Base-by-base conservation (phyloP, 2,113 vertebrate species). In the Sterna hirundo region DNA sequence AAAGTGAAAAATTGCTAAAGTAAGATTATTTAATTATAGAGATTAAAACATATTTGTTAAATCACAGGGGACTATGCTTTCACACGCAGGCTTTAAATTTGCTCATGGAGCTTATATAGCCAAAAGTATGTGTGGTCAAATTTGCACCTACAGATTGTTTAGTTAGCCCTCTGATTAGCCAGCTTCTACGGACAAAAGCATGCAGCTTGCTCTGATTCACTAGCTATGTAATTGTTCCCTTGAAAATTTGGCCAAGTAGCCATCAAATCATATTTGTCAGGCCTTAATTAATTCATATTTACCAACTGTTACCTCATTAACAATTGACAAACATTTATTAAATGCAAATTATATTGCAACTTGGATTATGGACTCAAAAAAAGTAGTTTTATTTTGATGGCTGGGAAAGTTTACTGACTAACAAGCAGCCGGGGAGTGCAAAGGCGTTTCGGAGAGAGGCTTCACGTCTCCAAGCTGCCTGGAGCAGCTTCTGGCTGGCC, bases 231-330 rank as follows among this genome's bases (percentile, higher is more conserved):
- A 94, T 83, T 82, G 49, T 51, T 90, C 68, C 85, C 64, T 58
- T 78, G 75, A 86, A 89, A 85, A 79, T 77, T 23, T 91, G 74
- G 58, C 86, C 97, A 94, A 95, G 74, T 79, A 93, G 23, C 54
- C 70, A 94, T 95, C 86, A 91, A 88, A 89, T 85, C 36, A 8
- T 89, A 94, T 92, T 94, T 95, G 23, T 91, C 78, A 89, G 79
- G 46, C n/a, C 54, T 76, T 94, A 94, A 94, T 95, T 95, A 95
- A 95, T 92, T 93, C 51, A 91, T 94, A 85, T 91, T 87, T 87
- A 77, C 74, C 89, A 94, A 94, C 57, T 83, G 74, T 32, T 93
- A 49, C 54, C 88, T 79, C 83, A 96, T 92, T 96, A 97, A 93
- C 65, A 91, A 89, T 66, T 93, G 78, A 94, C 61, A 96, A 89